A percentile compares a stretch with the other conserved stretches of the same genome.
These are phyloP conservation scores for Campopleginae sp. DNA, from an alignment of 2,888 invertebrate genomes.

Conservation along the genomic window DNA sequence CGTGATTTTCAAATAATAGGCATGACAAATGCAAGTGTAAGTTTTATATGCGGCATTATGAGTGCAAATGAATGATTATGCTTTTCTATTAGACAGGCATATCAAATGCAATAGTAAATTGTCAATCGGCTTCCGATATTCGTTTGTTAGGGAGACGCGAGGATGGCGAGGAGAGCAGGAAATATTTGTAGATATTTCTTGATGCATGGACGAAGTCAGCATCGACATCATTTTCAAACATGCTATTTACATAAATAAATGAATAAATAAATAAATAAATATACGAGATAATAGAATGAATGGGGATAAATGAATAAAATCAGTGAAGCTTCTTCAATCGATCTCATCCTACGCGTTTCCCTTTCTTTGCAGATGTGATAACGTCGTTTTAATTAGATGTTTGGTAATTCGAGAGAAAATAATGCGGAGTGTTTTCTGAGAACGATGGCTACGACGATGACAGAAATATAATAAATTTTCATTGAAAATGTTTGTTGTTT, in stretches of 20 bases:
- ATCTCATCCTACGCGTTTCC: conserved; percentile 47
- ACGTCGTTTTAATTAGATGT: conserved; percentile 1
- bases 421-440: conserved; percentile 1
- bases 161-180: conserved; percentile 16
- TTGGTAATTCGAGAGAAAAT: conserved; percentile 44
- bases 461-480: background rate
- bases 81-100: conserved; percentile 29
- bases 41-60: conserved; percentile 22
- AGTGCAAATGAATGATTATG: conserved; percentile 23
- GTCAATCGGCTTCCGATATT: conserved; percentile 27
- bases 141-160: conserved; percentile 40
- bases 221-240: background rate
- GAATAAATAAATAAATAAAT: conserved; percentile 51
- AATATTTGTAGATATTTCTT: background rate
- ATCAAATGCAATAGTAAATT: conserved; percentile 41
- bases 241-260: conserved; percentile 46
- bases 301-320: conserved; percentile 42
- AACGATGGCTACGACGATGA: conserved; percentile 46
- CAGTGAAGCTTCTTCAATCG: conserved; percentile 45
- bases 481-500: background rate
- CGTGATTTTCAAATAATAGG: conserved; percentile 5
- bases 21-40: conserved; percentile 36
- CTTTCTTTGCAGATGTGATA: conserved; percentile 16
- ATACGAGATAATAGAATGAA: conserved; percentile 45
- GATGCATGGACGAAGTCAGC: background rate